Base-by-base conservation (phyloP, 2,113 vertebrate species). In the Misgurnus anguillicaudatus region DNA sequence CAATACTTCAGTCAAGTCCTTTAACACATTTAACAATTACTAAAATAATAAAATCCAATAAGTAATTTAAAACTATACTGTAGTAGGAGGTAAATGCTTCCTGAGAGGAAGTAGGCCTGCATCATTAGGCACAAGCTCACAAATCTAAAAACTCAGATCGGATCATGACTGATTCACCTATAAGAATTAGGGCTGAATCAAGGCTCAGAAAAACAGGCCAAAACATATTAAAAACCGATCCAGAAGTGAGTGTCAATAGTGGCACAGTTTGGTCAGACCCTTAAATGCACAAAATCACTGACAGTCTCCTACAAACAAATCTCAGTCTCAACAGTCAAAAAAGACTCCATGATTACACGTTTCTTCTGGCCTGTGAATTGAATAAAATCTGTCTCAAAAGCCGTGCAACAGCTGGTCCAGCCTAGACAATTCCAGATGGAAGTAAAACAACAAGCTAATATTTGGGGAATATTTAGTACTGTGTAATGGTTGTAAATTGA, bases 371-470 rank as follows among this genome's bases (percentile, higher is more conserved):
- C 14, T 70, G 51, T 39, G 31, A 19, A 16, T 6, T 31, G 48
- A 70, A 70, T n/a, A 16, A 10, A 55, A 55, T 39, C 16, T 36
- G 48, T 55, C 68, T 55, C 24, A 70, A 70, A 70, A 53, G 24
- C 24, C 31, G 39, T 31, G 38, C 9, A 55, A 70, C 47, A 55
- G 31, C 48, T 55, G 31, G 48, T 55, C 68, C 36, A 19, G 38
- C 16, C 0, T 5, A 70, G n/a, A 48, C 9, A 6, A 70, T 9
- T 55, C 48, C 16, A 39, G 68, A 8, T 70, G 48, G 48, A 17
- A 39, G 48, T 39, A 6, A 70, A 70, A n/a, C 48, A 55, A 48
- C 16, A 70, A 48, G 48, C 16, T 55, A 53, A 70, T 38, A 55
- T 55, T 39, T 70, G 16, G 31, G 48, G 3, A 55, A 39, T 55